Percentiles rank a stretch among this genome's conserved stretches.
Conservation (phyloP, 2,797 vertebrate species). For the Hemitrygon akajei region DNA sequence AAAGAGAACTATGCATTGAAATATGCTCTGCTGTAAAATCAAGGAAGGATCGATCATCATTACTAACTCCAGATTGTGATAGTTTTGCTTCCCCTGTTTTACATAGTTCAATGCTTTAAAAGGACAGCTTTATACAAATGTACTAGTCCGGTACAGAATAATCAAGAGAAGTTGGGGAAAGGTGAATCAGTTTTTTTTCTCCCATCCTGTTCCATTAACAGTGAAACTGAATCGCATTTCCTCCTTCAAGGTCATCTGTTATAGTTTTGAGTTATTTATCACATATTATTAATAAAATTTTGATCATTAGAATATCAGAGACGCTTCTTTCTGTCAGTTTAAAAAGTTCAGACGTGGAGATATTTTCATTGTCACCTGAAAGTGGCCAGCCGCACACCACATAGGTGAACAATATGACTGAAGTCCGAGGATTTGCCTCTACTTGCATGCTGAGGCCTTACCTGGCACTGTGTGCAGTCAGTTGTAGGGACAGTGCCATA, state of each 20-base stretch:
- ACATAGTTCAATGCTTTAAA: background rate
- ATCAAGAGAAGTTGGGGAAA: background rate
- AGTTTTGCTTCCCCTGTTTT: background rate
- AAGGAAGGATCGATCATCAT: background rate
- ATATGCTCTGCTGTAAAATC: background rate
- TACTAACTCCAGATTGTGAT: background rate
- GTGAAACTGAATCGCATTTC: background rate
- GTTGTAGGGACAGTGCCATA: background rate
- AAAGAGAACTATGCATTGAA: background rate
- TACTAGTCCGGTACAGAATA: background rate
- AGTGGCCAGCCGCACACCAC: background rate
- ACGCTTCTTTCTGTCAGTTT: background rate
- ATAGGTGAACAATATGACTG: background rate
- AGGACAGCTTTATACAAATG: background rate
- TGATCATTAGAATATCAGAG: background rate
- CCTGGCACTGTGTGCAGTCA: background rate
- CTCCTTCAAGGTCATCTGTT: constrained; percentile 4
- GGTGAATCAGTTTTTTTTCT: background rate
- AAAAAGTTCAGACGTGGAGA: background rate
- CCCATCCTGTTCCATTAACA: background rate
- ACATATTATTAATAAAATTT: background rate
- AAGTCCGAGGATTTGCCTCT: background rate
- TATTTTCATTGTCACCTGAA: background rate
- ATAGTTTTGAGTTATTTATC: background rate
- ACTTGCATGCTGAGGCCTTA: constrained; percentile 17